Evolutionary conservation across 35 echinoderm and acorn worm genomes (phyloP), one percentile per base, ranked within the genome.

Genomic region (Ophioderma brevispina): DNA sequence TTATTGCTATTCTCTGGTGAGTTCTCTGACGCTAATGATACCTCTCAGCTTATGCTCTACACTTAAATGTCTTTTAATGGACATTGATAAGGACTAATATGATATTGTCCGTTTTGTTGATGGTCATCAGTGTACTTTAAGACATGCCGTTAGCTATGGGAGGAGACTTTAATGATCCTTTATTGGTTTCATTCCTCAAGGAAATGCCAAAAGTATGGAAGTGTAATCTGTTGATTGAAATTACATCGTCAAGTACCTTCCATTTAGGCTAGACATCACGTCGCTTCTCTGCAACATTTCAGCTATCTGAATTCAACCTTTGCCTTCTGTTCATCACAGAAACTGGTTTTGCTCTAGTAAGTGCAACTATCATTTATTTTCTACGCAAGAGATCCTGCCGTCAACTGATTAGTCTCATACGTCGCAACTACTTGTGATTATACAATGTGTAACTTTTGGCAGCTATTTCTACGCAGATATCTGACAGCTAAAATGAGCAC

Each of bases 1-100:
- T 70, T 70, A 70, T 70, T 70, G 28, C 59, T 15, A 70, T 70
- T 70, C 59, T 70, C 59, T 70, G 59, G 59, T 25, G 59, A 70
- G 59, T 1, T 25, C n/a, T 25, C n/a, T 70, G 59, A 70, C 59
- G 59, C n/a, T 25, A 25, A 18, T 70, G 59, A 70, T 70, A 25
- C 6, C 59, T 70, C 59, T 70, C 23, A 70, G 10, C 5, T 4
- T 70, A 2, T 4, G n/a, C 28, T 25, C 59, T 70, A 70, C n/a
- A 1, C 5, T 70, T 70, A 70, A 70, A 70, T 70, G 59, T 70
- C 59, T 70, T 18, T 70, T 70, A 70, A 70, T 70, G 59, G 59
- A 70, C 59, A 70, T 70, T 70, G 59, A 70, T 70, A 30, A 70
- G 5, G 59, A 6, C 10, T 70, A 25, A 70, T 70, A 70, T 70